Conservation (phyloP, 2,797 vertebrate genomes). For the Sebastes oblongus region DNA sequence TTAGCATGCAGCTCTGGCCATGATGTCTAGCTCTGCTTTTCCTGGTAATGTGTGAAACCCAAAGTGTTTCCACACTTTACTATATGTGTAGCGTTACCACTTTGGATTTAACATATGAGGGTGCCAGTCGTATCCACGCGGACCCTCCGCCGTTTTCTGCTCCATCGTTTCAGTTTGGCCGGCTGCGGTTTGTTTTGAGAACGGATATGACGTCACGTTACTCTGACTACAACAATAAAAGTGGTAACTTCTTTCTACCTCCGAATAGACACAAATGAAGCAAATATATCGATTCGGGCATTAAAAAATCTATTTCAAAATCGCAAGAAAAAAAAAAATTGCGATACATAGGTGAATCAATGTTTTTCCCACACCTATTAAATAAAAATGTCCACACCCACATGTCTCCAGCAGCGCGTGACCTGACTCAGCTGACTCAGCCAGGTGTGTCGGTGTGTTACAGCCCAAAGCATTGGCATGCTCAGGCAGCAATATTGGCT, state of each 20-base stretch:
- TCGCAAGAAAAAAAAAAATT: neutral
- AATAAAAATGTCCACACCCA: conserved; percentile 40
- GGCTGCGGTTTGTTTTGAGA: neutral
- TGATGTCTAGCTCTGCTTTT: too few relatives aligned
- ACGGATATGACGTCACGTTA: neutral
- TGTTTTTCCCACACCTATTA: neutral
- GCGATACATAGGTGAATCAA: neutral
- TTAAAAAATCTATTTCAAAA: neutral
- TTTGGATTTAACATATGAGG: neutral
- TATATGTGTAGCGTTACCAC: too few relatives aligned
- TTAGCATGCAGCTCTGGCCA: too few relatives aligned
- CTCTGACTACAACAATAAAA: too few relatives aligned
- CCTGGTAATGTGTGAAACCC: too few relatives aligned
- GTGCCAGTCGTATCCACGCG: neutral
- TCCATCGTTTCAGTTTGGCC: neutral
- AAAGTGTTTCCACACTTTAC: too few relatives aligned
- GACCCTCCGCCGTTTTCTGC: neutral
- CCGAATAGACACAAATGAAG: neutral
- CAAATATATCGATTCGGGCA: neutral
- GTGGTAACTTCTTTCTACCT: too few relatives aligned
- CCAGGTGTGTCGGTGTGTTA: conserved; percentile 68
- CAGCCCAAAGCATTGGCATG: conserved; percentile 49
- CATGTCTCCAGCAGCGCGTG: conserved; percentile 28
- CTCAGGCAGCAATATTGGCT: conserved; percentile 51
- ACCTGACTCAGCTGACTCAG: conserved; percentile 64